These are phyloP conservation scores for Chloropsis hardwickii DNA, from an alignment of 2,113 vertebrate species.

Conservation along the genomic window DNA sequence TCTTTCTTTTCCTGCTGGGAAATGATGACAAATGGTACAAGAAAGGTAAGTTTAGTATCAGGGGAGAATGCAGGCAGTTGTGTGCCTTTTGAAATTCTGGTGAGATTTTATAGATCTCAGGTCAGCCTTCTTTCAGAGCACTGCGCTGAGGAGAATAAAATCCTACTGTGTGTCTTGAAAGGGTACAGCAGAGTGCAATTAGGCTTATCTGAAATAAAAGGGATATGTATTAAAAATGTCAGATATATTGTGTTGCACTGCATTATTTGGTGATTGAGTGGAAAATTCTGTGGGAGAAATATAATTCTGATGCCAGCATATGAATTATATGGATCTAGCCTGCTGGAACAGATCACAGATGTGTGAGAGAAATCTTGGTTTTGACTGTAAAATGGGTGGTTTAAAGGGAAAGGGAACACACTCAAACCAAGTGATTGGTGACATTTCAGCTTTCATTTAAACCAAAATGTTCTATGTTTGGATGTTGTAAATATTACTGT, in stretches of 20 bases:
- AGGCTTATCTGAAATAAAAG: conserved; percentile 4
- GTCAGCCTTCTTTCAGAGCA: not conserved
- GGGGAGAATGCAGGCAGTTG: not conserved
- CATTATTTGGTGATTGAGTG: not conserved
- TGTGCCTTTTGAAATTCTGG: not conserved
- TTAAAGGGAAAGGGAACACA: not conserved
- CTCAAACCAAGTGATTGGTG: not conserved
- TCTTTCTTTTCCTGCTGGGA: not conserved
- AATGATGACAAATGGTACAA: not conserved
- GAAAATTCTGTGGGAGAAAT: not conserved
- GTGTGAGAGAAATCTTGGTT: not conserved
- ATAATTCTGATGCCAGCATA: not conserved
- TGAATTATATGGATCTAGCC: not conserved
- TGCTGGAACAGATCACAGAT: not conserved
- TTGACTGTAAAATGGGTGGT: not conserved
- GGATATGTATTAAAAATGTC: not conserved
- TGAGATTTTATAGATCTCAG: not conserved
- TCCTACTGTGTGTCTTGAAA: not conserved
- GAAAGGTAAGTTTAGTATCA: not conserved
- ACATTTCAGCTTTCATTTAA: not conserved
- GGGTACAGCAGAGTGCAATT: not conserved
- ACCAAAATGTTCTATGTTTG: not conserved
- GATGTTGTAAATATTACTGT: not conserved
- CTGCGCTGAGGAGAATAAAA: not conserved
- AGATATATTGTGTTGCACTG: not conserved